Evolutionary conservation across 2,888 invertebrate genomes (phyloP).

Genomic region (Lysandra bellargus): DNA sequence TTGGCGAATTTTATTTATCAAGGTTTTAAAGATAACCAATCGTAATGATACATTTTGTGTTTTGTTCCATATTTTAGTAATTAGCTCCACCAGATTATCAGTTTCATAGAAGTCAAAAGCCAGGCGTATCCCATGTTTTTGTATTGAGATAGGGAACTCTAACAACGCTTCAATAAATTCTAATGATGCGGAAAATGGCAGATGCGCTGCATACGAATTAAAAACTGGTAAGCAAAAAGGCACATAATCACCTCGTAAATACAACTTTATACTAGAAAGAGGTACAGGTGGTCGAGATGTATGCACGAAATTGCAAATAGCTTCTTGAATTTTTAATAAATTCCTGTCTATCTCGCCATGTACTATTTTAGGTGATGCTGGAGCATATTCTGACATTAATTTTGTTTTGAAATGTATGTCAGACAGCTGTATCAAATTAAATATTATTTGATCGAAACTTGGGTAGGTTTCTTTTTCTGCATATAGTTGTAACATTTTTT

Average conservation of each 20-base stretch:
- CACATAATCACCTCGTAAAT: slow-evolving; percentile 57
- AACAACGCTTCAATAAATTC: slow-evolving; percentile 51
- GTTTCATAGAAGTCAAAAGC: slow-evolving; percentile 53
- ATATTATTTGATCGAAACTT: slow-evolving; percentile 42
- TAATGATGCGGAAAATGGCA: slow-evolving; percentile 48
- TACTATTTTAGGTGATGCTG: slow-evolving; percentile 50
- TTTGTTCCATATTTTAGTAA: slow-evolving; percentile 51
- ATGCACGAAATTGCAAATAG: slow-evolving; percentile 52
- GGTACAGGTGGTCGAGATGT: slow-evolving; percentile 56
- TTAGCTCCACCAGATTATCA: slow-evolving; percentile 48
- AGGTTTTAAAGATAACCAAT: slow-evolving; percentile 49
- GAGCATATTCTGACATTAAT: slow-evolving; percentile 52
- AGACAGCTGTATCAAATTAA: slow-evolving; percentile 52
- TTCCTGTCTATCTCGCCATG: slow-evolving; percentile 44
- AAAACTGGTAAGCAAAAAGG: slow-evolving; percentile 53
- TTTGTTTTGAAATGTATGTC: slow-evolving; percentile 45
- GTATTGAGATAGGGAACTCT: slow-evolving; percentile 54
- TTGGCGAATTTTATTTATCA: slow-evolving; percentile 47
- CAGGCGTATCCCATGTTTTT: slow-evolving; percentile 57
- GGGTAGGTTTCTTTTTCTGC: slow-evolving; percentile 25
- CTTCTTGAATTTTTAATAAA: slow-evolving; percentile 48
- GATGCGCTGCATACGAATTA: slow-evolving; percentile 47
- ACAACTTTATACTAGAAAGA: slow-evolving; percentile 46
- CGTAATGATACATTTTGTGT: slow-evolving; percentile 56
- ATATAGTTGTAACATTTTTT: slow-evolving; percentile 40